Evolutionary conservation across 2,113 vertebrate species (phyloP), one percentile per base, ranked within the genome.

Genomic region (Cyprinodon brontotheroides): DNA sequence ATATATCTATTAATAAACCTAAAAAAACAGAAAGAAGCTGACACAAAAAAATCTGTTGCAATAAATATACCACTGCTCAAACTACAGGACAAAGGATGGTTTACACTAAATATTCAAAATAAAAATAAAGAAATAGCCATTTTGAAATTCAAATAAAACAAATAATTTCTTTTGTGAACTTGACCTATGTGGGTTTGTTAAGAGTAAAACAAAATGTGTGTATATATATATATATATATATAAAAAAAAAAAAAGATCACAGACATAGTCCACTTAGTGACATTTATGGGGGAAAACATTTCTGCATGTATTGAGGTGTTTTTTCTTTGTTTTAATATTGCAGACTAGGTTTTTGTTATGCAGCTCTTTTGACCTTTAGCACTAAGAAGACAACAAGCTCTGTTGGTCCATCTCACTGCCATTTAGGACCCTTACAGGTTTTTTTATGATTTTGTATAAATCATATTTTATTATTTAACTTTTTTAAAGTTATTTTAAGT

Each of bases 1-100:
- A 22, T 71, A 86, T 80, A 62, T 39, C 73, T 84, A 57, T 79
- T 68, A 77, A 48, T 86, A 76, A 80, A 68, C 61, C 73, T 74
- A 78, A 40, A 63, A 74, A 48, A 43, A 57, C 8, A 57, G 17
- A 57, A 57, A 79, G n/a, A 72, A 38, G 74, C 74, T 61, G 78
- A 72, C 20, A 78, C 72, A 73, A 11, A 61, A 62, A 69, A 4
- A 68, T 66, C 45, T 74, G 8, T 81, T 80, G 76, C 70, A 84
- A 50, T 75, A 70, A 37, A 79, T 48, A 82, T 62, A 82, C 68
- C 39, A 9, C 41, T 64, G 29, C 39, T 83, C 10, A 69, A 72
- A 74, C 22, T 59, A 48, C 70, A 67, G 65, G 74, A 76, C 50
- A 39, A 69, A 62, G 37, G 5, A 17, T 39, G 36, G 9, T 17